A percentile compares a stretch with the other conserved stretches of the same genome.
Evolutionary conservation across 2,113 vertebrate species (phyloP).

Genomic region (Melanocharis versteri): DNA sequence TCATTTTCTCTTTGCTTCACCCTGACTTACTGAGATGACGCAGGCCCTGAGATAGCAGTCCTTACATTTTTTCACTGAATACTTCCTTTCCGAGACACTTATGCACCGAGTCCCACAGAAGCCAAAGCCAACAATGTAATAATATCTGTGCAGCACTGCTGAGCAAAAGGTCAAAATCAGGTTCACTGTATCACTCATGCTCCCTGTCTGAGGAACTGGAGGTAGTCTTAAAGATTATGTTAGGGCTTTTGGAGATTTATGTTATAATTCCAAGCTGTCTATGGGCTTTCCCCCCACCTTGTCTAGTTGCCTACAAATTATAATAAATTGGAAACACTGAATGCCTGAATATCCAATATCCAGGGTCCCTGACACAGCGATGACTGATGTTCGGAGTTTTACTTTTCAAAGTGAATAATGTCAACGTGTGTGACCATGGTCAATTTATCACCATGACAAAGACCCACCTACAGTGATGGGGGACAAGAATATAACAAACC

Average conservation of each 20-base stretch:
- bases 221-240: slow-evolving; percentile 29
- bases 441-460: neutral
- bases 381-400: neutral
- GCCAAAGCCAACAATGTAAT: neutral
- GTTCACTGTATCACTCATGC: neutral
- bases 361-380: neutral
- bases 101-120: neutral
- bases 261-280: slow-evolving; percentile 9
- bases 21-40: neutral
- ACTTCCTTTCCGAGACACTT: neutral
- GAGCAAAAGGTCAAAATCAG: slow-evolving; percentile 4
- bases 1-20: neutral
- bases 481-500: neutral
- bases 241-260: slow-evolving; percentile 37
- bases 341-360: neutral
- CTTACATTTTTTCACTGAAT: neutral
- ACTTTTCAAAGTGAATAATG: neutral
- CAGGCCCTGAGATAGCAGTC: neutral
- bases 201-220: neutral
- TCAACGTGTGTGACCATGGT: neutral
- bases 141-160: neutral
- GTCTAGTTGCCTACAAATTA: slow-evolving; percentile 46
- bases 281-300: slow-evolving; percentile 1
- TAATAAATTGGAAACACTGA: slow-evolving; percentile 18
- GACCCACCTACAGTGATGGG: neutral